Evolutionary conservation across 2,888 invertebrate species (phyloP), one percentile per base, ranked within the genome.

Genomic region (Teleogryllus oceanicus): DNA sequence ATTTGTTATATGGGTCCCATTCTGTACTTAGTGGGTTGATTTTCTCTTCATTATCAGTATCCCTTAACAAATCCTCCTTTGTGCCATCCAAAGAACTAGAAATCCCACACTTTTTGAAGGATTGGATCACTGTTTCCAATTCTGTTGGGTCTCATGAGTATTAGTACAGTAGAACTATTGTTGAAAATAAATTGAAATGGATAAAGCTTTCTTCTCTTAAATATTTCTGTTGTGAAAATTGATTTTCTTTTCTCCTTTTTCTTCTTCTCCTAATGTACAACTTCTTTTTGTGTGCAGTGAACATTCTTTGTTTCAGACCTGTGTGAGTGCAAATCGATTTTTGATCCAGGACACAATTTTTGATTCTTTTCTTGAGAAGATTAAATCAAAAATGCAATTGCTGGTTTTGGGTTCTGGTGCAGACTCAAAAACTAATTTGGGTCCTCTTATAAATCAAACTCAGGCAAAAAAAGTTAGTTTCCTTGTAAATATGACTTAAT

Each of bases 281-380:
- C 1, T 51, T n/a, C 11, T 75, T 24, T 75, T 8, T 37, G 37
- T 37, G 37, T 37, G 5, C 37, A 5, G 37, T 8, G 37, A 74
- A 78, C 37, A n/a, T 79, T 80, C 83, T 84, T 21, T 78, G 81
- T 84, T 84, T 37, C 85, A 98, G 89, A 96, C 99, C 0, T 99
- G 99, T 87, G 93, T 99, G 10, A 94, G 97, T 81, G 93, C 98
- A 0, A 99, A 99, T 86, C 90, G 97, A 84, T 94, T 97, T 84
- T 91, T 95, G 82, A 91, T 97, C 49, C 95, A 97, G 85, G 91
- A 92, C 83, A 89, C 90, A 79, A 87, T 98, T 49, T 94, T 92
- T 87, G 94, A 97, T 83, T 86, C 91, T 83, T 99, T 98, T 88
- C 89, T 97, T 0, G 87, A 88, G 1, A 92, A 92, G 83, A 89